These are phyloP conservation scores for Mesembrinibis cayennensis DNA, from an alignment of 2,113 vertebrate genomes.

Conservation along the genomic window DNA sequence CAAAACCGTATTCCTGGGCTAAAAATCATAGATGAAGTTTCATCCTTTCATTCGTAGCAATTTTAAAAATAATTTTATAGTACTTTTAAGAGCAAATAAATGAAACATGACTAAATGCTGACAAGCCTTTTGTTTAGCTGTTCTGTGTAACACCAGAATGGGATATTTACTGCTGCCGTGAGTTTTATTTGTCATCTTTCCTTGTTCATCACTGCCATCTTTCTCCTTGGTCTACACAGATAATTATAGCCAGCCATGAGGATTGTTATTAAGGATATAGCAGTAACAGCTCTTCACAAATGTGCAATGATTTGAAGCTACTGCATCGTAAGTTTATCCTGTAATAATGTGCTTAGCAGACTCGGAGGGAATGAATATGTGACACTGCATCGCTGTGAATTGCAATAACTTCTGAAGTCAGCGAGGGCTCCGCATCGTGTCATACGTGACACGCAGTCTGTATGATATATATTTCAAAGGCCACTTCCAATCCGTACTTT, in stretches of 20 bases:
- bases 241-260: not conserved
- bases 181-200: conserved; percentile 8
- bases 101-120: not conserved
- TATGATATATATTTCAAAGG: not conserved
- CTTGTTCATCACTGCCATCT: not conserved
- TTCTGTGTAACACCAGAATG: not conserved
- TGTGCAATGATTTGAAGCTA: not conserved
- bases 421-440: not conserved
- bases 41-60: not conserved
- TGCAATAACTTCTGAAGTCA: not conserved
- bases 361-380: not conserved
- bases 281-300: not conserved
- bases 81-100: not conserved
- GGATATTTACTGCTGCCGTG: conserved; percentile 5
- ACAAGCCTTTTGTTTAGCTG: not conserved
- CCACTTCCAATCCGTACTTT: not conserved
- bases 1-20: not conserved
- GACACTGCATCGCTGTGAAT: not conserved
- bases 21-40: not conserved
- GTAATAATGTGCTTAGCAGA: not conserved
- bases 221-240: conserved; percentile 23
- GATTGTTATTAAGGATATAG: not conserved
- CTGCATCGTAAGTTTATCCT: not conserved
- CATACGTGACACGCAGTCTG: not conserved
- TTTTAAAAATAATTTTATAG: not conserved